Percentiles rank a stretch among this genome's conserved stretches.
Conservation (phyloP, 2,113 vertebrate genomes). For the Cnemophilus loriae region DNA sequence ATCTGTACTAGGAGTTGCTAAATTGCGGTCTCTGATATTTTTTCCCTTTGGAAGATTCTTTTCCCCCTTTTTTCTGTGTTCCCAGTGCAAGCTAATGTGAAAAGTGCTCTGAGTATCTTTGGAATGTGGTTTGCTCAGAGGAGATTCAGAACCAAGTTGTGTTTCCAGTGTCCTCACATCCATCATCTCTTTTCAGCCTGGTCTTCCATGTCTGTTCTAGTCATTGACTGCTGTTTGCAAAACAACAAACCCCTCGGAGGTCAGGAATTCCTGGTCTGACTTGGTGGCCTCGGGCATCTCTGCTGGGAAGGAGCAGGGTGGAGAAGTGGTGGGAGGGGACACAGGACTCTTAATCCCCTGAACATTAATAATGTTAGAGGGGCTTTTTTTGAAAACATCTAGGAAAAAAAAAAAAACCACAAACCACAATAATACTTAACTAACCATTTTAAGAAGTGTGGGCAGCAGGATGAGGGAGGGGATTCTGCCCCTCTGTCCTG, state of each 20-base stretch:
- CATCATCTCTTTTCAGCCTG: neutral
- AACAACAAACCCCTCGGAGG: neutral
- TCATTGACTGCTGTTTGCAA: neutral
- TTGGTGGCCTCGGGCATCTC: neutral
- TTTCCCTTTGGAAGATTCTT: neutral
- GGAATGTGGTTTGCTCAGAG: neutral
- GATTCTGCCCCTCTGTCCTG: neutral
- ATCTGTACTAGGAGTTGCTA: neutral
- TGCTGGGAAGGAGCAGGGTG: neutral
- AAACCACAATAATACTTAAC: neutral
- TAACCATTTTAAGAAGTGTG: neutral
- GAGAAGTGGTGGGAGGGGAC: neutral
- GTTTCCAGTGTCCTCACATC: neutral
- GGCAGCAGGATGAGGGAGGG: neutral
- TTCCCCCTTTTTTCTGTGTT: neutral
- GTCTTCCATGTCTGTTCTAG: neutral
- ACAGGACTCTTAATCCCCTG: neutral
- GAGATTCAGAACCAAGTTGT: neutral
- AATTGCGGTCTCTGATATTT: neutral
- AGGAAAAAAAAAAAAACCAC: neutral
- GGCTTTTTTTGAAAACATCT: neutral
- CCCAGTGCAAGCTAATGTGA: neutral
- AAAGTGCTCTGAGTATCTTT: neutral
- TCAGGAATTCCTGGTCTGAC: neutral
- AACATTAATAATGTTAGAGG: neutral